Evolutionary conservation across 2,797 vertebrate genomes (phyloP), one percentile per base, ranked within the genome.

Genomic region (Percopsis omiscomaycus): DNA sequence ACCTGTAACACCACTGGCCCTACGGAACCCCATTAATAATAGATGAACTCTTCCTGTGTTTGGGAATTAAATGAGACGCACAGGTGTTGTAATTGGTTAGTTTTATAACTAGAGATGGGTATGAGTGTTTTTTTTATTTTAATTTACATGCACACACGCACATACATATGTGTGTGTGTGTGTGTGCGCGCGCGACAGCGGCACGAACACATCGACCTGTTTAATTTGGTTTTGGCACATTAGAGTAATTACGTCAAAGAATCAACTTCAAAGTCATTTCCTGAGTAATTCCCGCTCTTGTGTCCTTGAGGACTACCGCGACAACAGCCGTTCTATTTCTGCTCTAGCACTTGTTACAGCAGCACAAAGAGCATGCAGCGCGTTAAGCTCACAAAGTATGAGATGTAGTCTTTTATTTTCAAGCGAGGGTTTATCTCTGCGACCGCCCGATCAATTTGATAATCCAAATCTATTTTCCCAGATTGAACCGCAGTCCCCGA

Each of bases 221-320:
- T 87, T 86, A 72, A 85, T 85, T 83, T 80, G 62, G 55, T 70
- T 84, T 75, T 62, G 55, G 71, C 66, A 84, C 80, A 88, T 89
- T 83, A 86, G 56, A 81, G 81, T 86, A 77, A 90, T 87, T 85
- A 83, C 67, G 73, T 64, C 68, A 66, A 85, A 85, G 70, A 84
- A 84, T 82, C 79, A 74, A 74, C 73, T 79, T 71, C 56, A 53
- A 56, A 58, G 59, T 66, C 29, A 61, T 59, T 85, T 71, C 45
- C 65, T 30, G 57, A 82, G 74, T 67, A 63, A 75, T 82, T 84
- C 84, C 72, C 59, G 77, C 71, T 83, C 79, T 81, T 77, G 56
- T 62, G 74, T 77, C 77, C 82, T 84, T 83, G 71, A 81, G 74
- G 61, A 50, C 15, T 52, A 37, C 37, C 5, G 5, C 9, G 37